Conservation (phyloP, 2,113 vertebrate genomes). For the Neolamprologus hecqui region DNA sequence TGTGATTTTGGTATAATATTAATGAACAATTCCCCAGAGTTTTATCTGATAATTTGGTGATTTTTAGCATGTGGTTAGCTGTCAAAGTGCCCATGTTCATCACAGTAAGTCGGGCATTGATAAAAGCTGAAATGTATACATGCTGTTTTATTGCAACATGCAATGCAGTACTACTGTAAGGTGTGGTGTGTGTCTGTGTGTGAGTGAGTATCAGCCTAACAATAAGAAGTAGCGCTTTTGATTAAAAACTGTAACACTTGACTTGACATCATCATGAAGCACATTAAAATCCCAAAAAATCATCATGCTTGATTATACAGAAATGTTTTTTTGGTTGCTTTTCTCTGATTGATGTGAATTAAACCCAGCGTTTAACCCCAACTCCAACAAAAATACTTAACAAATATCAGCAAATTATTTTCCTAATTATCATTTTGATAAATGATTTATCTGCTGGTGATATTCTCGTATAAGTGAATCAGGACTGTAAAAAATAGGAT, state of each 20-base stretch:
- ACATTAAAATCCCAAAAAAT: neutral
- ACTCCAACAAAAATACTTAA: neutral
- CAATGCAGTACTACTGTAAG: constrained; percentile 8
- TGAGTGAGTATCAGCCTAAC: neutral
- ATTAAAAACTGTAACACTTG: neutral
- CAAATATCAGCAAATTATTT: neutral
- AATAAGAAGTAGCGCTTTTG: neutral
- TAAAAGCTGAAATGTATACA: constrained; percentile 9
- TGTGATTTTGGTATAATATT: neutral
- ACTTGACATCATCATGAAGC: neutral
- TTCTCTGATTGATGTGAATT: neutral
- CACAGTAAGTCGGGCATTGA: neutral
- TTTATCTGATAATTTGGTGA: neutral
- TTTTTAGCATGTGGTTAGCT: neutral
- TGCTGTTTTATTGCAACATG: constrained; percentile 14
- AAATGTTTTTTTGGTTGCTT: neutral
- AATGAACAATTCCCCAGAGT: neutral
- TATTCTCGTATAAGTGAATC: neutral
- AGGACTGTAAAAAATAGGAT: neutral
- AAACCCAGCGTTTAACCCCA: neutral
- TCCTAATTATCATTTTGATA: neutral
- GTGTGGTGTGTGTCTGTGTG: neutral
- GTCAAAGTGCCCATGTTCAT: neutral
- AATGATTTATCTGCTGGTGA: neutral
- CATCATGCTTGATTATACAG: neutral